Evolutionary conservation across 2,113 vertebrate genomes (phyloP).

Genomic region (Hippocampus comes): DNA sequence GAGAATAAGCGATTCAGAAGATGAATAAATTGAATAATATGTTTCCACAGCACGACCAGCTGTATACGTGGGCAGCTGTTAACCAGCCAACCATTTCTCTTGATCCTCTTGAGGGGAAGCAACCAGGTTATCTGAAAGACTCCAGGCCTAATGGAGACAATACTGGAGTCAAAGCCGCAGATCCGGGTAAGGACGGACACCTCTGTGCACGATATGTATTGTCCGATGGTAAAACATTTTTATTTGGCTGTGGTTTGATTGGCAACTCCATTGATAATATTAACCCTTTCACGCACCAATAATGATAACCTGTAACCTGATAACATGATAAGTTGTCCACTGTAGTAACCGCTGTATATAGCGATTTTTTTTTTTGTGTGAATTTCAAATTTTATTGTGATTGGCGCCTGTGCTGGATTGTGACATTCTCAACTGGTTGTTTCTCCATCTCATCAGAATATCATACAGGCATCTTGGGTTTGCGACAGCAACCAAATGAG

Average conservation of each 20-base stretch:
- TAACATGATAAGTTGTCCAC: no score
- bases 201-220: no score
- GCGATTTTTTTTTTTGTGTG: no score
- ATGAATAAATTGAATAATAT: not conserved
- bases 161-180: constrained; percentile 51
- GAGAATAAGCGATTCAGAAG: no score
- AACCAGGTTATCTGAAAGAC: constrained; percentile 75
- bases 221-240: no score
- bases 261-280: no score
- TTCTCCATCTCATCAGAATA: constrained; percentile 67
- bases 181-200: constrained; percentile 73
- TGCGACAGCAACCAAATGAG: constrained; percentile 62
- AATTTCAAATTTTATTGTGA: not conserved
- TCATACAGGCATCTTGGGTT: constrained; percentile 62
- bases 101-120: constrained; percentile 79
- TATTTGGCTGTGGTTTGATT: no score
- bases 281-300: no score
- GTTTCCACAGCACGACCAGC: constrained; percentile 82
- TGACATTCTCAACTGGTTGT: constrained; percentile 11
- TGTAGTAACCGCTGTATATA: no score
- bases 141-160: constrained; percentile 59
- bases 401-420: not conserved
- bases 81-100: constrained; percentile 85
- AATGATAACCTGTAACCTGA: no score
- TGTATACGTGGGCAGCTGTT: constrained; percentile 94